Evolutionary conservation across 2,797 vertebrate genomes (phyloP).

Genomic region (Sebastes cheni): DNA sequence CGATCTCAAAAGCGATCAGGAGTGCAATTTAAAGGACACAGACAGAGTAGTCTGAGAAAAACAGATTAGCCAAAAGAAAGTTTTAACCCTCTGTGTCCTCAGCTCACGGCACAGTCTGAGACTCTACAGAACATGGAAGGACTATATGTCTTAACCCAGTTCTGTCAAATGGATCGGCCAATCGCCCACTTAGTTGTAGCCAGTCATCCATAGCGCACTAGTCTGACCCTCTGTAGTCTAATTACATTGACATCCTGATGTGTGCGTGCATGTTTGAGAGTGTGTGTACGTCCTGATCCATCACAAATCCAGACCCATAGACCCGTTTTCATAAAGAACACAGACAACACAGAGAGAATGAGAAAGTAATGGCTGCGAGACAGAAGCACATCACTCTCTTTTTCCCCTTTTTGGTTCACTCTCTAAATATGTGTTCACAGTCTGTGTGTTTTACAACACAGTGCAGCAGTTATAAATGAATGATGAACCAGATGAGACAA

Average conservation of each 20-base stretch:
- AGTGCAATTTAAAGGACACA: conserved; percentile 20
- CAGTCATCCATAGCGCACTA: conserved; percentile 64
- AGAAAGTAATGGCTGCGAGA: conserved; percentile 1
- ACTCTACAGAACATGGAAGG: conserved; percentile 39
- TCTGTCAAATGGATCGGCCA: conserved; percentile 74
- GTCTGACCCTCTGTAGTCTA: conserved; percentile 62
- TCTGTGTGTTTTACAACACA: neutral
- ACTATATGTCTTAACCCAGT: conserved; percentile 78
- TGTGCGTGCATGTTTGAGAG: conserved; percentile 17
- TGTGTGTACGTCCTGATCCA: conserved; percentile 24
- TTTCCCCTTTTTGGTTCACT: conserved; percentile 4
- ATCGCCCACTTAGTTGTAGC: conserved; percentile 65
- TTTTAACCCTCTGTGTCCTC: conserved; percentile 44
- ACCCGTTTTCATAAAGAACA: neutral
- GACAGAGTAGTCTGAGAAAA: conserved; percentile 10
- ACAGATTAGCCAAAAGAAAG: conserved; percentile 34
- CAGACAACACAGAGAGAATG: neutral
- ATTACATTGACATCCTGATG: conserved; percentile 68
- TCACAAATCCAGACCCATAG: conserved; percentile 31
- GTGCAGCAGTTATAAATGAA: conserved; percentile 13
- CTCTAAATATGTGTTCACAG: conserved; percentile 3
- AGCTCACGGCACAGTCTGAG: conserved; percentile 25
- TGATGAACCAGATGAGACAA: conserved; percentile 3
- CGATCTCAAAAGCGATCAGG: conserved; percentile 7
- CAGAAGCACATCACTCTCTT: neutral